Base-by-base conservation (phyloP, 2,888 invertebrate genomes). In the Hydraecia micacea region DNA sequence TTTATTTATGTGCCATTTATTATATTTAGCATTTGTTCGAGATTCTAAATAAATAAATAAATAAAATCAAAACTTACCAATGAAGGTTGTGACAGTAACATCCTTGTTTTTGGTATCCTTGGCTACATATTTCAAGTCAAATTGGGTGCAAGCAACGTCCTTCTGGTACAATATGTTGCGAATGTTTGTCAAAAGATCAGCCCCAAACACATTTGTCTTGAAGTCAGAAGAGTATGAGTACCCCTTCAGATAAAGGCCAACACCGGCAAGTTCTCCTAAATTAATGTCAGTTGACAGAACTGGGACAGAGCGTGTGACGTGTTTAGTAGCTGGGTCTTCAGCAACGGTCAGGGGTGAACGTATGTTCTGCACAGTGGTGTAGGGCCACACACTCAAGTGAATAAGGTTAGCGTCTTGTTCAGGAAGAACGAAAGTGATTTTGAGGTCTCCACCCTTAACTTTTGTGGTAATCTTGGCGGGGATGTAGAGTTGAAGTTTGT, bases 321-420 rank as follows among this genome's bases (percentile, higher is more conserved):
- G 77, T 87, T 97, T 96, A 13, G 97, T 96, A 66, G 95, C 91
- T 25, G 95, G 92, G 74, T 96, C 95, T 71, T 95, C 95, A 42
- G 95, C 92, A 36, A 97, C 92, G 8, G 98, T 97, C 67, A 96
- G 92, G 55, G 97, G 90, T 21, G 95, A 93, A 63, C 97, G 94
- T 81, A 97, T 97, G 87, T 97, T 96, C 87, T 97, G 96, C 84
- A 94, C 96, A 3, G 97, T 93, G 8, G 97, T 97, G 93, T 97
- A 98, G 13, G 98, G 98, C 94, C 97, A 96, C 2, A 97, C 97
- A 88, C 97, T 97, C 92, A 95, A 97, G 88, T 98, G 97, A 60
- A 97, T 90, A 11, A 98, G 84, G 60, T 95, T 97, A 21, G 94
- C 93, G 49, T 97, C 95, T 80, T 97, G 93, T 39, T 97, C 96